Evolutionary conservation across 1,140 invertebrate species (phyloP).

Genomic region (Neuroterus valhalla): DNA sequence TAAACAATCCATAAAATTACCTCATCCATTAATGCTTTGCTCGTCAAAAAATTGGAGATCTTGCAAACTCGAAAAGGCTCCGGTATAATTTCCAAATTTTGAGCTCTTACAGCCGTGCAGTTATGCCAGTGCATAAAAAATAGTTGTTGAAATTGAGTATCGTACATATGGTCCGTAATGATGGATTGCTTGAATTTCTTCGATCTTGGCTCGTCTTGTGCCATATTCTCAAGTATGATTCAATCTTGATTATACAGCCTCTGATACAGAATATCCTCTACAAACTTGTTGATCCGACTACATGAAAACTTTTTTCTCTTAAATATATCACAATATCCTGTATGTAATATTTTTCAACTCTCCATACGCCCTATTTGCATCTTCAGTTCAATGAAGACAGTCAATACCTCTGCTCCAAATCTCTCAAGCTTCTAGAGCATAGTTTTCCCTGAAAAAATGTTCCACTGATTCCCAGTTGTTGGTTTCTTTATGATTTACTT

Average conservation of each 20-base stretch:
- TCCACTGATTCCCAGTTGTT: neutral
- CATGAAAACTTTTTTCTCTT: neutral
- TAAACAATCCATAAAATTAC: neutral
- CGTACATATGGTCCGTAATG: constrained; percentile 58
- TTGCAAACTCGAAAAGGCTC: constrained; percentile 77
- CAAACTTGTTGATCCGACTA: neutral
- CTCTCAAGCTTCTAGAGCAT: neutral
- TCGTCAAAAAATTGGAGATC: constrained; percentile 77
- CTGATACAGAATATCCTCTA: neutral
- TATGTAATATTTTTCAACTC: neutral
- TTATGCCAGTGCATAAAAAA: constrained; percentile 66
- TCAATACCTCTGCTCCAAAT: neutral
- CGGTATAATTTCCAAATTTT: constrained; percentile 67
- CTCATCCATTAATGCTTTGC: constrained; percentile 76
- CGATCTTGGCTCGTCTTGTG: constrained; percentile 38
- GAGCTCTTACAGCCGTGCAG: constrained; percentile 49
- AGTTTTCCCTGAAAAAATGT: neutral
- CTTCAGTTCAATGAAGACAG: neutral
- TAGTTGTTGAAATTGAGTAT: constrained; percentile 53
- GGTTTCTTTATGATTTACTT: neutral
- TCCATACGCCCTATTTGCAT: neutral
- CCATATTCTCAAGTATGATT: constrained; percentile 42
- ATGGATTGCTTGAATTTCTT: constrained; percentile 53
- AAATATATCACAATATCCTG: constrained; percentile 10
- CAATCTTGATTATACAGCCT: neutral